Evolutionary conservation across 2,797 vertebrate species (phyloP).

Genomic region (Peromyscus aztecus): DNA sequence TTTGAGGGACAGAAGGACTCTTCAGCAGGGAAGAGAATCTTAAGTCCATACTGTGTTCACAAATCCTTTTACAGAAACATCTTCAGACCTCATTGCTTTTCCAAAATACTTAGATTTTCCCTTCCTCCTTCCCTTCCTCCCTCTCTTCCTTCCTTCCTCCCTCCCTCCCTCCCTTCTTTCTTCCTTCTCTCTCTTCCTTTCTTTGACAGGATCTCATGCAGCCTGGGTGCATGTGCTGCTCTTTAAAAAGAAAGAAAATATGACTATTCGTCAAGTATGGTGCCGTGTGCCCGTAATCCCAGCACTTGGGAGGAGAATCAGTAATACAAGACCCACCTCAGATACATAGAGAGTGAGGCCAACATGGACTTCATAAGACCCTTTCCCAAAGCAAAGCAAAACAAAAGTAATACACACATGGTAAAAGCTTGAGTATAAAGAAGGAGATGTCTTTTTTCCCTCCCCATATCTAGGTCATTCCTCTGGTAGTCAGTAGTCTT

Average conservation of each 20-base stretch:
- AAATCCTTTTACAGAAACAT: constrained; percentile 10
- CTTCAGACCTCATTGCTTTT: background rate
- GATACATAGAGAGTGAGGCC: background rate
- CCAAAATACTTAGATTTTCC: background rate
- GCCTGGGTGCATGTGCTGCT: background rate
- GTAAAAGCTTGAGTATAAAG: background rate
- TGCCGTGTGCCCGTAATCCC: background rate
- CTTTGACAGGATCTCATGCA: background rate
- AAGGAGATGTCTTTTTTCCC: background rate
- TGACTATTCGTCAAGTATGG: background rate
- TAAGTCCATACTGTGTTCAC: background rate
- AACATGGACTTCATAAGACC: background rate
- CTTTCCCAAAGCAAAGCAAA: background rate
- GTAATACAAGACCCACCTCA: background rate
- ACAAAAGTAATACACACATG: background rate
- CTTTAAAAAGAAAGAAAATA: background rate
- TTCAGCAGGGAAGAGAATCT: constrained; percentile 20
- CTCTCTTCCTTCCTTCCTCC: background rate
- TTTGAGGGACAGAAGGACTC: background rate
- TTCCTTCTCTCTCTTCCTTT: background rate
- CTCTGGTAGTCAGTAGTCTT: background rate
- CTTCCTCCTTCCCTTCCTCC: background rate
- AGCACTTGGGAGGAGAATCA: background rate
- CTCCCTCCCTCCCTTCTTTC: background rate
- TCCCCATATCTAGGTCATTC: background rate